A percentile compares a stretch with the other conserved stretches of the same genome.
These are phyloP conservation scores for Lethocerus indicus DNA, from an alignment of 1,140 invertebrate genomes.

Conservation along the genomic window DNA sequence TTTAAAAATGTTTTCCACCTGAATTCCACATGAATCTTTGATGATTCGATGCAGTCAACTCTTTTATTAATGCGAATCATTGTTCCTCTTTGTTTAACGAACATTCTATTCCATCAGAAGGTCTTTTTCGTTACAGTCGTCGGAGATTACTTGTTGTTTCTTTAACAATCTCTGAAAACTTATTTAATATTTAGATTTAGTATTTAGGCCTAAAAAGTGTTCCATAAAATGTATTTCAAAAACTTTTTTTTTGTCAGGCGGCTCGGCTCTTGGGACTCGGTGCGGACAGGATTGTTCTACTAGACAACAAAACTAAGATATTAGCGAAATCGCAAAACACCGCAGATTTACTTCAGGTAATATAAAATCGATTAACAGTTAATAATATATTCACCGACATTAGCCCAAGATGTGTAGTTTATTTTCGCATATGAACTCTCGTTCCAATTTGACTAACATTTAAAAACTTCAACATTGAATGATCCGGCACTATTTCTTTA, in stretches of 20 bases:
- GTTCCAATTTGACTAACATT: too few relatives aligned
- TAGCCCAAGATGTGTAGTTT: too few relatives aligned
- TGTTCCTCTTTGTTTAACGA: too few relatives aligned
- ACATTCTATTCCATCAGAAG: background rate
- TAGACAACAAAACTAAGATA: slow-evolving; percentile 44
- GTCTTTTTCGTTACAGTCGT: background rate
- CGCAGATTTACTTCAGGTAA: slow-evolving; percentile 36
- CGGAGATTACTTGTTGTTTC: background rate
- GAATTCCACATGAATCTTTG: too few relatives aligned
- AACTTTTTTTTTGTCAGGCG: slow-evolving; percentile 31
- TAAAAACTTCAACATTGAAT: too few relatives aligned
- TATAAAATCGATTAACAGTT: too few relatives aligned
- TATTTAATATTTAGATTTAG: background rate
- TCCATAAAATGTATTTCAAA: background rate
- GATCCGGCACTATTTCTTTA: too few relatives aligned
- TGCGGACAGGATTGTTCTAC: slow-evolving; percentile 37
- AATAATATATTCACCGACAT: too few relatives aligned
- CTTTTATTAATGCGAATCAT: too few relatives aligned
- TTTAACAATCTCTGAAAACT: background rate
- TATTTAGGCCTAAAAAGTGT: background rate
- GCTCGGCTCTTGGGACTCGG: slow-evolving; percentile 42
- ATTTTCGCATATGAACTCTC: too few relatives aligned
- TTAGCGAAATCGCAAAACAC: slow-evolving; percentile 40
- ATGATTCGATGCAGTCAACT: too few relatives aligned
- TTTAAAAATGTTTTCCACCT: too few relatives aligned